A percentile compares a stretch with the other conserved stretches of the same genome.
phyloP scores from a whole-genome alignment of 2,113 vertebrate genomes.

The Menidia beryllina region DNA sequence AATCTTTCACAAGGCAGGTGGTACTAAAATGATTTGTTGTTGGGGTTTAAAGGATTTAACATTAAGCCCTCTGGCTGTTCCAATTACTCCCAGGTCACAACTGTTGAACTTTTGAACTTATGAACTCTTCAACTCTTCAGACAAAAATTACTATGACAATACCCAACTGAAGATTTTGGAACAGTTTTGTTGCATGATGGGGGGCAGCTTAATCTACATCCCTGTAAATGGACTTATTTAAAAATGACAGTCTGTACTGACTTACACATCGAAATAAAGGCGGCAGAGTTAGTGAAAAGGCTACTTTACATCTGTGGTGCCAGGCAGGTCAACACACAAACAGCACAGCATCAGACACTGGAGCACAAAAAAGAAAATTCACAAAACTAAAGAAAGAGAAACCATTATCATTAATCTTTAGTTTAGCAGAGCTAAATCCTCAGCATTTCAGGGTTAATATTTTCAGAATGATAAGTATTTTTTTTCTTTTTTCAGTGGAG shows the following conservation, averaged over 20 bases:
- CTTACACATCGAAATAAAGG: too few species aligned
- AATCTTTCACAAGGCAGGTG: background rate
- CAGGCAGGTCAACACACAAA: too few species aligned
- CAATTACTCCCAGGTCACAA: background rate
- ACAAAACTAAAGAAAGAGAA: too few species aligned
- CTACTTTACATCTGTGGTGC: too few species aligned
- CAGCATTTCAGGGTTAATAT: background rate
- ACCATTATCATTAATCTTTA: too few species aligned
- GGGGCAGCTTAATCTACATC: background rate
- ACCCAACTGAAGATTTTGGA: background rate
- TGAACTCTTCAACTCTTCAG: conserved; percentile 10
- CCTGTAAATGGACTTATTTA: background rate
- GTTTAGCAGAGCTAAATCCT: background rate
- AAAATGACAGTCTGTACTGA: too few species aligned
- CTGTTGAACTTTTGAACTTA: conserved; percentile 16
- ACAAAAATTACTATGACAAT: background rate
- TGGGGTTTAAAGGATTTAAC: background rate
- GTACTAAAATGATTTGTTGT: conserved; percentile 4
- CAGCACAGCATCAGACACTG: too few species aligned
- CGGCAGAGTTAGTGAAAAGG: too few species aligned
- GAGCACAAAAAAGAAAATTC: too few species aligned
- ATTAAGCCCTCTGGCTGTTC: background rate
- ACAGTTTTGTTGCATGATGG: background rate
- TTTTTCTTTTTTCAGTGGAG: background rate
- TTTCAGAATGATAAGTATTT: background rate